phyloP scores from a whole-genome alignment of 2,888 invertebrate genomes.

The Netelia inedita region DNA sequence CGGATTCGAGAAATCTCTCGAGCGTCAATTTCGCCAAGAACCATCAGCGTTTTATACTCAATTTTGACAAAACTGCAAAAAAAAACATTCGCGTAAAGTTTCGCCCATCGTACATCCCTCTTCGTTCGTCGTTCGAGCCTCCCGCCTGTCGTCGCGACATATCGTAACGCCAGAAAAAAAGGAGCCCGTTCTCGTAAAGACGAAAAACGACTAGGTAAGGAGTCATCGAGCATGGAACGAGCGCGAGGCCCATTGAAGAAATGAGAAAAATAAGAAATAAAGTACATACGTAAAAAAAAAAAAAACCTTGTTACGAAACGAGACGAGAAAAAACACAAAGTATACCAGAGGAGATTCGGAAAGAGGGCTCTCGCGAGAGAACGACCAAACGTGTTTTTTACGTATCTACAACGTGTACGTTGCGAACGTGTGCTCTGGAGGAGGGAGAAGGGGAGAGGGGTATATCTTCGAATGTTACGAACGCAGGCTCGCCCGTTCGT shows the following conservation, averaged over 20 bases:
- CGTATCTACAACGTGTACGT: background rate
- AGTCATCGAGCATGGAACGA: no score
- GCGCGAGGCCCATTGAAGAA: no score
- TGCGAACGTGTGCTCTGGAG: conserved; percentile 28
- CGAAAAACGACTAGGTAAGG: background rate
- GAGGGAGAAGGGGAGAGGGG: background rate
- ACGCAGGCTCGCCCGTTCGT: conserved; percentile 56
- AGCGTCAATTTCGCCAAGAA: no score
- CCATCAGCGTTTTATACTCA: background rate
- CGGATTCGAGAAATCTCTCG: no score
- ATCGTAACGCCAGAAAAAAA: conserved; percentile 15
- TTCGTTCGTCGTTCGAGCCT: no score
- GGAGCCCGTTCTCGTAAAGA: conserved; percentile 13
- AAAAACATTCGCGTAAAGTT: background rate
- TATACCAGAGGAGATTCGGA: conserved; percentile 62
- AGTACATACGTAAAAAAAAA: no score
- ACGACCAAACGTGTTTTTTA: conserved; percentile 1
- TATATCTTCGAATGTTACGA: conserved; percentile 66
- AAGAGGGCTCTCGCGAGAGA: conserved; percentile 41
- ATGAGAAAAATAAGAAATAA: no score
- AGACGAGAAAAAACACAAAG: conserved; percentile 48
- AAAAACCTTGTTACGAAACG: no score
- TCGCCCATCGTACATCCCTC: no score
- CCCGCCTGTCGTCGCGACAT: background rate
- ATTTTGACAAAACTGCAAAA: background rate